Evolutionary conservation across 2,888 invertebrate species (phyloP).

Genomic region (Drosophila kambysellisi): DNA sequence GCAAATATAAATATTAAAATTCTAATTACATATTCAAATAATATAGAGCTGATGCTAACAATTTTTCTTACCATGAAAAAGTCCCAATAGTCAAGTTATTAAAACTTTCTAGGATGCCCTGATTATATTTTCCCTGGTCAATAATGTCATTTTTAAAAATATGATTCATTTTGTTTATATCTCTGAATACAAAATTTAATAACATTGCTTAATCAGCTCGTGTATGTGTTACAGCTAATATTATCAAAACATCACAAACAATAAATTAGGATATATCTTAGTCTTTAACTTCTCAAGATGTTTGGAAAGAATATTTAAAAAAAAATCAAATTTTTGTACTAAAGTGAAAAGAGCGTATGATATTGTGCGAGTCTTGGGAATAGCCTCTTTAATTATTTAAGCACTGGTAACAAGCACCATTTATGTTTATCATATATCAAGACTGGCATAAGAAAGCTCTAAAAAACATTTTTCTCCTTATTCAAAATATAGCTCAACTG

Average conservation of each 20-base stretch:
- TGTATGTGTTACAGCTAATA: not conserved
- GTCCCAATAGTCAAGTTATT: not conserved
- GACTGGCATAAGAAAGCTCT: not conserved
- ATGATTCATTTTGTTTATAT: not conserved
- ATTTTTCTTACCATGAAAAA: not conserved
- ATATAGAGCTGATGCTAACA: not conserved
- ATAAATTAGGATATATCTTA: not conserved
- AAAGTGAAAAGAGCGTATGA: not conserved
- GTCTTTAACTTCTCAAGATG: no score
- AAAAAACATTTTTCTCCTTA: not conserved
- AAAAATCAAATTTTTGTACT: not conserved
- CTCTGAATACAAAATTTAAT: not conserved
- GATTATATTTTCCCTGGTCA: not conserved
- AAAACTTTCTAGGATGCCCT: not conserved
- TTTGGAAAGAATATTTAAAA: not conserved
- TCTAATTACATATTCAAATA: not conserved
- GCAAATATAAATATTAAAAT: not conserved
- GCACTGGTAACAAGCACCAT: no score
- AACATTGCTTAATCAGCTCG: not conserved
- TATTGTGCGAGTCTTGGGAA: not conserved
- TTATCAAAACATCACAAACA: not conserved
- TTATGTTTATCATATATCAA: not conserved
- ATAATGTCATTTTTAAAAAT: not conserved
- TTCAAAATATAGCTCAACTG: slow-evolving; percentile 7
- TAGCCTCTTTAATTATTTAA: no score